phyloP scores from a whole-genome alignment of 2,113 vertebrate genomes.

The Sminthopsis crassicaudata region DNA sequence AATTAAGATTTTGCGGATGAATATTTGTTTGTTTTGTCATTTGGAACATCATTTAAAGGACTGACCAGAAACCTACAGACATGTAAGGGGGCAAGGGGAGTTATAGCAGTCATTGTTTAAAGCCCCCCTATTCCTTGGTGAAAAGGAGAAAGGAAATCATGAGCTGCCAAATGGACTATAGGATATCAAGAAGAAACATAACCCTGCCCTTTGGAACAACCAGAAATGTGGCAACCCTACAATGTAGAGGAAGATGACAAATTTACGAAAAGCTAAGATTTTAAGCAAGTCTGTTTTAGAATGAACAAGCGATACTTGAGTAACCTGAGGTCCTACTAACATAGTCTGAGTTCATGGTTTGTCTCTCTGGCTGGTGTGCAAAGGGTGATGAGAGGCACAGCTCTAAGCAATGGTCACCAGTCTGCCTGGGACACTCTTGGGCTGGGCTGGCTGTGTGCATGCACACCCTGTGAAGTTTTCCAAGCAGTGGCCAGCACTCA shows the following conservation, averaged over 20 bases:
- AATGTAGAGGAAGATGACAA: neutral
- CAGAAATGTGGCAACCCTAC: neutral
- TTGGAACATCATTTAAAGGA: neutral
- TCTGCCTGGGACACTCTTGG: neutral
- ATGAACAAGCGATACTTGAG: neutral
- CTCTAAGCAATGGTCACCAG: neutral
- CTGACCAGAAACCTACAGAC: slow-evolving; percentile 47
- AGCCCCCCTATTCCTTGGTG: neutral
- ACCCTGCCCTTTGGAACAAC: neutral
- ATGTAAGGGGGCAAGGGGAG: neutral
- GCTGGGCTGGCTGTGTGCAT: neutral
- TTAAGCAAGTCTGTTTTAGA: neutral
- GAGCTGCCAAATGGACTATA: fast-evolving
- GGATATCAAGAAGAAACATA: neutral
- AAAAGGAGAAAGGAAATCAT: neutral
- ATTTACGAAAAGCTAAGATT: neutral
- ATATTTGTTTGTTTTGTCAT: neutral
- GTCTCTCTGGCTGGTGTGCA: neutral
- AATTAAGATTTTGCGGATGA: neutral
- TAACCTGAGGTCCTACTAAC: neutral
- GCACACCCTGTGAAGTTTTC: slow-evolving; percentile 13
- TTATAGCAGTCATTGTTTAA: neutral
- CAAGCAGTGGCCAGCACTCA: slow-evolving; percentile 49
- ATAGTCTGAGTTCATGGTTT: neutral
- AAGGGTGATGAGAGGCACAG: neutral